These are phyloP conservation scores for Prunella fulvescens DNA, from an alignment of 2,113 vertebrate species.

Conservation along the genomic window DNA sequence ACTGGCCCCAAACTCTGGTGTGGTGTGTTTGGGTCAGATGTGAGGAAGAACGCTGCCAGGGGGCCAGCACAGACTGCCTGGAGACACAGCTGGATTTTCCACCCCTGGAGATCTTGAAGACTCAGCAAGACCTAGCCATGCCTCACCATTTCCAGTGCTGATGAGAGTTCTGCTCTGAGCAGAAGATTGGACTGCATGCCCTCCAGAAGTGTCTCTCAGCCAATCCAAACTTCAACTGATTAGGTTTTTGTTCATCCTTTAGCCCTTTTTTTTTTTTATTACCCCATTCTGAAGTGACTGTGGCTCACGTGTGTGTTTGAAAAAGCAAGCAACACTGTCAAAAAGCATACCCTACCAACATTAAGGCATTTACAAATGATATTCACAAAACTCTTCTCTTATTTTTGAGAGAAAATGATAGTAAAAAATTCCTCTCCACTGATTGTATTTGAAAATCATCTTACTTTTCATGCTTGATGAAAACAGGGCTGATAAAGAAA, in stretches of 20 bases:
- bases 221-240: background rate
- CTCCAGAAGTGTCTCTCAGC: background rate
- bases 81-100: background rate
- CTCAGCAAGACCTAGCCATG: background rate
- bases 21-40: fast-evolving
- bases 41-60: fast-evolving
- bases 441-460: background rate
- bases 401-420: background rate
- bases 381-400: background rate
- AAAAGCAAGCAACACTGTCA: background rate
- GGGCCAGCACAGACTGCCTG: background rate
- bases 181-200: background rate
- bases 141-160: background rate
- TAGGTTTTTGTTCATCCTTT: background rate
- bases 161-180: background rate
- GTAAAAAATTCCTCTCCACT: background rate
- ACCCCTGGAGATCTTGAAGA: background rate
- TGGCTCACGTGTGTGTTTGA: background rate
- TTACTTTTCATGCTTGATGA: background rate
- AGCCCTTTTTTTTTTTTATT: background rate
- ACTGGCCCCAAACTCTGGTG: background rate
- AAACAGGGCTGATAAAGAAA: background rate
- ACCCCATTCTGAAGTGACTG: background rate
- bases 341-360: background rate
- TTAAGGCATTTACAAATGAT: background rate